Evolutionary conservation across 2,113 vertebrate species (phyloP).

Genomic region (Dipodomys stephensi): DNA sequence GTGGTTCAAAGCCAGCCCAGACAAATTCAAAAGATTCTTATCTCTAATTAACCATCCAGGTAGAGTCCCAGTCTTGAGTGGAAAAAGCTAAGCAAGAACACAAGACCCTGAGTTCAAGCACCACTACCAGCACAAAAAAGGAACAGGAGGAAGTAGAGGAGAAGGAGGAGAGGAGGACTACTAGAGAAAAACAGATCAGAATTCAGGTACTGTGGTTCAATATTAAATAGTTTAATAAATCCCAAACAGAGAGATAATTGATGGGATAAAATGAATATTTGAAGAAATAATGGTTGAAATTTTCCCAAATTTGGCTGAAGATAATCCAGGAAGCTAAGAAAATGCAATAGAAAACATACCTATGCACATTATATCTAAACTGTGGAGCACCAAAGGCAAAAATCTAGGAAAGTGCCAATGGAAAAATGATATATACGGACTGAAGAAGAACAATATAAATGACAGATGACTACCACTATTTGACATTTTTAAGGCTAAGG

Average conservation of each 20-base stretch:
- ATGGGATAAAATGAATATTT: background rate
- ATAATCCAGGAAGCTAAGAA: background rate
- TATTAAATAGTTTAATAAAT: background rate
- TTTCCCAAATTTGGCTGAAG: background rate
- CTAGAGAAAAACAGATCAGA: background rate
- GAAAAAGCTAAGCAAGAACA: too few species aligned
- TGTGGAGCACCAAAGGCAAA: background rate
- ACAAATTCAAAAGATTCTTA: too few species aligned
- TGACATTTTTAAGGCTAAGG: background rate
- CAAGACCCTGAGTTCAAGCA: too few species aligned
- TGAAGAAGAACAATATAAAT: background rate
- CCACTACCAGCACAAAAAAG: too few species aligned
- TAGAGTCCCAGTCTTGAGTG: too few species aligned
- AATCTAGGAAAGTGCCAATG: background rate
- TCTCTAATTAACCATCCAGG: too few species aligned
- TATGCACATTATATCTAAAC: background rate
- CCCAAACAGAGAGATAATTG: background rate
- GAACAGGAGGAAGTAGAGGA: too few species aligned
- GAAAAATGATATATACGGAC: background rate
- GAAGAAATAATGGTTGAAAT: too few species aligned
- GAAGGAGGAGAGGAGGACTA: too few species aligned
- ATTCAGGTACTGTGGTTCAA: background rate
- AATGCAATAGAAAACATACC: background rate
- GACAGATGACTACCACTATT: background rate
- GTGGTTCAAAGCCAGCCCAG: too few species aligned